Base-by-base conservation (phyloP, 2,888 invertebrate genomes). In the Nymphalis urticae region DNA sequence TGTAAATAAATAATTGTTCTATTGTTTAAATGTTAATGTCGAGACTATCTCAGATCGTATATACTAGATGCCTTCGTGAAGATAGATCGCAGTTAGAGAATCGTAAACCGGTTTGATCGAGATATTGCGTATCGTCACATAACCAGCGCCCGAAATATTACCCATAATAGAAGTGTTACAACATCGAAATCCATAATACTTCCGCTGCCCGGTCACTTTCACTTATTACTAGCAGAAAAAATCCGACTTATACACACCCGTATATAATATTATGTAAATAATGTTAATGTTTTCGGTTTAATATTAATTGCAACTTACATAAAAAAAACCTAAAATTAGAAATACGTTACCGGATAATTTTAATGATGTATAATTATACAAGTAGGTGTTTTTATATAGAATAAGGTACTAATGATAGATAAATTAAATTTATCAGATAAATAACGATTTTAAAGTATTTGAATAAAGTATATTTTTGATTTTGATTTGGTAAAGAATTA, bases 101-200 rank as follows among this genome's bases (percentile, higher is more conserved):
- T 27, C 73, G 64, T 63, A 74, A 80, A 85, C 87, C 80, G 79
- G 86, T 86, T 84, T 74, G 76, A 64, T 75, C 72, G 69, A 67
- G 73, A 71, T 72, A 80, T 85, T 86, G 88, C 84, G 84, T 85
- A 78, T 82, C 83, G 84, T 84, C 86, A 78, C 79, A 87, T 87
- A 86, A 87, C 82, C 76, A 76, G 74, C 77, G 77, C 75, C 77
- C 76, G 79, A 81, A 78, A 78, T 81, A 80, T 79, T 79, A 65
- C 82, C 76, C 77, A 78, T 82, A 79, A 85, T 84, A 79, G 79
- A 72, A 72, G 73, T 71, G 74, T 80, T 82, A 80, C 79, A 75
- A 72, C 77, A 79, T 75, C 72, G 56, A 75, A 71, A 73, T 69
- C 71, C 70, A 73, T 77, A 72, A 74, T 69, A 73, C 70, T 77